These are phyloP conservation scores for Pterois miles DNA, from an alignment of 2,797 vertebrate genomes.

Conservation along the genomic window DNA sequence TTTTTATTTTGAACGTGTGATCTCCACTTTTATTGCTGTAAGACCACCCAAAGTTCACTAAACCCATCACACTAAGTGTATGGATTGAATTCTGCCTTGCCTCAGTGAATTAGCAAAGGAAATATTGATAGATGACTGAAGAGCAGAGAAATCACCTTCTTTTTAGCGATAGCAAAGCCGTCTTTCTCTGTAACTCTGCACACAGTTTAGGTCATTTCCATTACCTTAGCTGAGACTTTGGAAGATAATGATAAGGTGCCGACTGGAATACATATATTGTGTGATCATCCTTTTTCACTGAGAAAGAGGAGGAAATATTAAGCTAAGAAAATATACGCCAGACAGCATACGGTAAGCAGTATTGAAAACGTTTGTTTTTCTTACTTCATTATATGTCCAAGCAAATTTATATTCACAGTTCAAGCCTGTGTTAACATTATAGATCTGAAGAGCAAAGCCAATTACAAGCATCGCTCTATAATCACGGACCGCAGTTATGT, in stretches of 20 bases:
- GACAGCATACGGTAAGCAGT: not conserved
- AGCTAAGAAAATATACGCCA: constrained; percentile 59
- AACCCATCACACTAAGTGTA: constrained; percentile 23
- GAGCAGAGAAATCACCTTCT: constrained; percentile 44
- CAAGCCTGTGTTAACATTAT: constrained; percentile 62
- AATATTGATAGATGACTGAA: constrained; percentile 55
- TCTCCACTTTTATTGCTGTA: not conserved
- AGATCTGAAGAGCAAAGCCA: constrained; percentile 55
- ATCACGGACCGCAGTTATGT: constrained; percentile 13
- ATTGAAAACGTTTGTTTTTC: constrained; percentile 25
- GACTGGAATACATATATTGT: constrained; percentile 60
- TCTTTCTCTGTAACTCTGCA: constrained; percentile 60
- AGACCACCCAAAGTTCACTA: constrained; percentile 12
- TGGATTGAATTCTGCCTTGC: constrained; percentile 38
- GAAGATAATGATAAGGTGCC: constrained; percentile 56
- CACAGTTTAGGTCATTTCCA: constrained; percentile 74
- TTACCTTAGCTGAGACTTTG: constrained; percentile 56
- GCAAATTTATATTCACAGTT: constrained; percentile 67
- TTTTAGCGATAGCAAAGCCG: constrained; percentile 41
- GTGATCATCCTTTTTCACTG: constrained; percentile 47
- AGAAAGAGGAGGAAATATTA: constrained; percentile 50
- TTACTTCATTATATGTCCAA: constrained; percentile 55
- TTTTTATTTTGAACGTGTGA: not conserved
- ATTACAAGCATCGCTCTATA: constrained; percentile 48
- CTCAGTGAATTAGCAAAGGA: constrained; percentile 43